A percentile compares a stretch with the other conserved stretches of the same genome.
phyloP scores from a whole-genome alignment of 2,888 invertebrate genomes.

The Torymus texanus region DNA sequence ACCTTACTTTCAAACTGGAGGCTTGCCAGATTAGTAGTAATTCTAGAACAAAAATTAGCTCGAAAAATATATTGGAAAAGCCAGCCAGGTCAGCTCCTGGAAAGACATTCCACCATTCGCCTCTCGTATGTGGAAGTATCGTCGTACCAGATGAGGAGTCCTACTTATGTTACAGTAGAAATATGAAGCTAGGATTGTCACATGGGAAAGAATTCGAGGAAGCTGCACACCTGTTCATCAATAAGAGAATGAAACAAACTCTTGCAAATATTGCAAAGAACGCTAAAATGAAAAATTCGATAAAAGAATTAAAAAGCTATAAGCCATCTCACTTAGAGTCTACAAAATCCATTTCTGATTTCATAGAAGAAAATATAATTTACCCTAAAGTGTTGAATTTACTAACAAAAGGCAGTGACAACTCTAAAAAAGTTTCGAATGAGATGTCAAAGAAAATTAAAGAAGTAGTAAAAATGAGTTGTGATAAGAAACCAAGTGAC shows the following conservation, averaged over 20 bases:
- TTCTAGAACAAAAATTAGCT: constrained; percentile 26
- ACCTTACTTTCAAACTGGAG: constrained; percentile 60
- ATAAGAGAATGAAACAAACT: background rate
- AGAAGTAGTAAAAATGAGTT: too few relatives aligned
- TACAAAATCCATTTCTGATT: background rate
- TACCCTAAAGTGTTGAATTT: constrained; percentile 9
- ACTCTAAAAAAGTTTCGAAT: too few relatives aligned
- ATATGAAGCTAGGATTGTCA: constrained; percentile 58
- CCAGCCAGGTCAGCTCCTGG: constrained; percentile 61
- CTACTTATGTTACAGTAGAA: constrained; percentile 61
- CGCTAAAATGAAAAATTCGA: background rate
- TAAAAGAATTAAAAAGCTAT: background rate
- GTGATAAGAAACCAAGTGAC: background rate
- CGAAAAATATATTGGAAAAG: constrained; percentile 61
- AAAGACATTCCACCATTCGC: constrained; percentile 38
- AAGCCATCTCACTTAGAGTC: background rate
- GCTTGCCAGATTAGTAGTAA: constrained; percentile 16
- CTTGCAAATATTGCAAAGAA: background rate
- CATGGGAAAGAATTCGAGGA: constrained; percentile 59
- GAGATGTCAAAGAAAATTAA: too few relatives aligned
- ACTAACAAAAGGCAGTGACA: background rate
- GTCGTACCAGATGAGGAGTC: constrained; percentile 62
- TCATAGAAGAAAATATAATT: constrained; percentile 7
- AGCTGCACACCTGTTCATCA: background rate
- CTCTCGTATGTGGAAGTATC: constrained; percentile 60